Base-by-base conservation (phyloP, 2,888 invertebrate species). In the Lamproptera curius region DNA sequence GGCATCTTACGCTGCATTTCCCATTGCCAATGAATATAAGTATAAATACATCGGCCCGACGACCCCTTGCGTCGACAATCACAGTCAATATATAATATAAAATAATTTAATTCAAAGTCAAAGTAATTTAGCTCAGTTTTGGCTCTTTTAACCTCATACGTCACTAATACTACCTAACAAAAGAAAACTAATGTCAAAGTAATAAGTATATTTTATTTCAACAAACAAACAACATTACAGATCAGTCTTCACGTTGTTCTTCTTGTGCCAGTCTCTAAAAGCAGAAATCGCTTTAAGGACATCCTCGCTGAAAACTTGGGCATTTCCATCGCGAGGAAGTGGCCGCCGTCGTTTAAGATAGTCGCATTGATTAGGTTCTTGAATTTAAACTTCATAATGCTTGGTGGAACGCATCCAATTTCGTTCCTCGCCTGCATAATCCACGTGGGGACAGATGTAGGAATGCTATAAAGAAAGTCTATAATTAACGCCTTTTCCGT, bases 361-460 rank as follows among this genome's bases (percentile, higher is more conserved):
- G 28, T 28, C 2, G 28, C n/a, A 2, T n/a, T n/a, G n/a, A 28
- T 2, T 28, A 28, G 9, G 28, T 28, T 28, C 9, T 9, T 9
- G 67, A 76, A 94, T 59, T 89, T 91, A 0, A 79, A 73, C 16
- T 79, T 75, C 1, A 94, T 62, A 8, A 93, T 67, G 35, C 79
- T 79, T 15, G 92, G 89, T 0, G 93, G 88, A 11, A 80, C 70
- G 49, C 90, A 89, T 0, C 80, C 16, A 0, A 95, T 17, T 60
- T 96, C 97, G 51, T 93, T 50, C 4, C 91, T 91, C 42, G 94
- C 94, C 35, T 89, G 84, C 0, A 93, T 91, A 56, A 93, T 92
- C 38, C 90, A 95, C 10, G 28, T 28, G 9, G 28, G 28, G 2
- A 28, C 28, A 10, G 28, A 2, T 28, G 28, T 28, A 10, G 28